Evolutionary conservation across 2,888 invertebrate species (phyloP), one percentile per base, ranked within the genome.

Genomic region (Lucinisca nassula): DNA sequence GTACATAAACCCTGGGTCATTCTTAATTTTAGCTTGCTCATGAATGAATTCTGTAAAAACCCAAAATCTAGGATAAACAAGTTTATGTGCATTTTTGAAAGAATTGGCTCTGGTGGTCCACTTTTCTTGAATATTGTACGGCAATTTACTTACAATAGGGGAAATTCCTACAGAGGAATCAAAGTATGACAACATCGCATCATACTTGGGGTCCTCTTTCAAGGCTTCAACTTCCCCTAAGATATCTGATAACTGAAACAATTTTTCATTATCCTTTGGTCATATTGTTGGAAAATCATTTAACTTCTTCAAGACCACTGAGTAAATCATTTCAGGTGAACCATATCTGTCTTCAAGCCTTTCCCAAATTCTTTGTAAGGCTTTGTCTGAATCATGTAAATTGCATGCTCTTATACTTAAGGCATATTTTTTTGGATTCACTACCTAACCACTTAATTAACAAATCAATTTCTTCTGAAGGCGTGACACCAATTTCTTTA

Each of bases 91-190:
- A n/a, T 51, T 55, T 67, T 91, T 92, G 49, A 90, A 91, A 0
- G 76, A 75, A 1, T 73, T 24, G 1, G 91, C 91, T 35, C 80
- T 74, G n/a, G 12, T 73, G 4, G 74, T 88, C 90, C 90, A 90
- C 45, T 88, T 92, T 27, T 90, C 86, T 51, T 90, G 88, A 1
- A 91, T 14, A 24, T 77, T 38, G 21, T 78, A 82, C 0, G 92
- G 90, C 1, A 92, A 79, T 74, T 91, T 92, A n/a, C 45, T n/a
- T 0, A 92, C 81, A 1, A 92, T 90, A 0, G 89, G 88, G 3
- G 70, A 61, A 1, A 92, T 83, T 3, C 91, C 90, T 14, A 81
- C 32, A 27, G 91, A 85, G 0, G 88, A 81, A 38, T 92, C 88
- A 67, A 81, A 88, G 58, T 88, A 91, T 14, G 85, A 72, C 24